phyloP scores from a whole-genome alignment of 2,113 vertebrate genomes.

The Pedionomus torquatus region DNA sequence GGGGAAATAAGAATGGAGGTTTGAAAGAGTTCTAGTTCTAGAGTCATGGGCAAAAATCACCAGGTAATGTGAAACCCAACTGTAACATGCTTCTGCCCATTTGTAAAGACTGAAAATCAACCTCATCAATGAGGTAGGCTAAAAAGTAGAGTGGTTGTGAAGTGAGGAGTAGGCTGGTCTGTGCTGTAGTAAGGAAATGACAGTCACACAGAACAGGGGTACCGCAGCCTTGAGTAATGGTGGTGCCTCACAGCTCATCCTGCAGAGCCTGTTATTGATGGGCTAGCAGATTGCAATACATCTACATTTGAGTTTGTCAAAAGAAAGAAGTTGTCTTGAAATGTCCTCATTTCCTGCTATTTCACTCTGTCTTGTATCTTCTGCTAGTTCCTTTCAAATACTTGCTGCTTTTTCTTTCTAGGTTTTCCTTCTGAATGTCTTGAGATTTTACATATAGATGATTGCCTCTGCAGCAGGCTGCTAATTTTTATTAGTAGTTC shows the following conservation, averaged over 20 bases:
- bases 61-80: background rate
- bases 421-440: background rate
- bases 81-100: background rate
- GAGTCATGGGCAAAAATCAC: background rate
- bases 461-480: background rate
- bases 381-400: background rate
- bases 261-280: background rate
- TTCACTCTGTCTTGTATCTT: background rate
- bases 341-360: background rate
- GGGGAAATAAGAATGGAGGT: background rate
- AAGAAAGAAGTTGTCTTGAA: background rate
- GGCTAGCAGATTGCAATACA: background rate
- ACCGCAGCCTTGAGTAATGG: rapidly evolving
- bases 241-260: background rate
- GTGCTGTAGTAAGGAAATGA: background rate
- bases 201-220: background rate
- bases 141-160: background rate
- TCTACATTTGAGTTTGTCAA: background rate
- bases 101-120: background rate
- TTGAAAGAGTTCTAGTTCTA: background rate
- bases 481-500: background rate
- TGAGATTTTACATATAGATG: background rate
- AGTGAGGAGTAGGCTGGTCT: background rate
- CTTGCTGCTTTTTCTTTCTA: background rate
- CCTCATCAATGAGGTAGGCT: background rate